phyloP scores from a whole-genome alignment of 2,113 vertebrate species.

The Probosciger aterrimus region DNA sequence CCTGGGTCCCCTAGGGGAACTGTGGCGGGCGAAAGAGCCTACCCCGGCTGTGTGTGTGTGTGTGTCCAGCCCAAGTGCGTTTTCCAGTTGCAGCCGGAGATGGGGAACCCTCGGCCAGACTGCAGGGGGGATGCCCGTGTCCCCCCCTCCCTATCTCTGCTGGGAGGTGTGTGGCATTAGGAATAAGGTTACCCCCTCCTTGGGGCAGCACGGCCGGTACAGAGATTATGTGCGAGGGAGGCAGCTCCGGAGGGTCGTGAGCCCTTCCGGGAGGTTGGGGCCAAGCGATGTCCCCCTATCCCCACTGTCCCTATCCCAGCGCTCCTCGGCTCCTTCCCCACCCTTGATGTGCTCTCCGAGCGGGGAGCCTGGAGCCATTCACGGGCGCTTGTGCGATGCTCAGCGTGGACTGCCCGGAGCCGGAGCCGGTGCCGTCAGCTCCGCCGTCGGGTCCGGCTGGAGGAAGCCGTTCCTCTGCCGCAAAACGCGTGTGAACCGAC shows the following conservation, averaged over 20 bases:
- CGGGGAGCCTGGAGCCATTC: background rate
- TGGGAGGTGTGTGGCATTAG: background rate
- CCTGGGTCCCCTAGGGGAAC: background rate
- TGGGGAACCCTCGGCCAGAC: background rate
- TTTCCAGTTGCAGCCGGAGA: background rate
- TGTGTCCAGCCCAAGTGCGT: background rate
- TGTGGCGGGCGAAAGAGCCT: background rate
- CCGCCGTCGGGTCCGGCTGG: background rate
- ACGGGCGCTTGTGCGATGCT: fast-evolving
- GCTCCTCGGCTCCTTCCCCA: background rate
- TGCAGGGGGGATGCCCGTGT: background rate
- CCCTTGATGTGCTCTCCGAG: background rate
- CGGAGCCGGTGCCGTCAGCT: background rate
- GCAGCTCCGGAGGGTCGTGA: background rate
- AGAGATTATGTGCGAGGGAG: background rate
- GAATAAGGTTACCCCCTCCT: fast-evolving
- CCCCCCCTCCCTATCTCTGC: background rate
- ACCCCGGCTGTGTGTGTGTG: background rate
- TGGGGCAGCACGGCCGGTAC: background rate
- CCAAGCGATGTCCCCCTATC: background rate
- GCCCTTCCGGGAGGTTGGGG: background rate
- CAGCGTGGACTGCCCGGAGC: background rate
- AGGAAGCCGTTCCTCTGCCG: background rate
- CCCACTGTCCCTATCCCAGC: background rate
- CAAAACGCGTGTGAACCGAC: background rate